Percentiles rank a stretch among this genome's conserved stretches.
Evolutionary conservation across 2,888 invertebrate genomes (phyloP).

Genomic region (Heliothis peltigera): DNA sequence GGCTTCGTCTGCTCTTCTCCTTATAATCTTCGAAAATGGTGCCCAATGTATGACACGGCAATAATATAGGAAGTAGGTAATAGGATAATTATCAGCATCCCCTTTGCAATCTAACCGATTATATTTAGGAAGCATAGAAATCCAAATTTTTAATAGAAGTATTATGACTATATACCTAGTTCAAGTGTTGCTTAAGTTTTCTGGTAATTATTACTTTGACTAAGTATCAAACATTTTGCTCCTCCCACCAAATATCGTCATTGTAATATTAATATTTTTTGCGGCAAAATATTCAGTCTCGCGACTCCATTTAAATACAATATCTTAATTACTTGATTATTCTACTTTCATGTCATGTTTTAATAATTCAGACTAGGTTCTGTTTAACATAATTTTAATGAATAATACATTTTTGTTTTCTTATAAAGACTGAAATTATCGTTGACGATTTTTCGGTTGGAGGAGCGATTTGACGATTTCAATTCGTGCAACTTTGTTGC

Average conservation of each 20-base stretch:
- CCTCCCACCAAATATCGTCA: no score
- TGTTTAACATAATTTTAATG: no score
- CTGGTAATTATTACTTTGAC: slow-evolving; percentile 25
- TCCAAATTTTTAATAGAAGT: slow-evolving; percentile 44
- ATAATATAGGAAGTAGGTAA: slow-evolving; percentile 72
- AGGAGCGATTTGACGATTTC: slow-evolving; percentile 33
- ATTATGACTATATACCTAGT: slow-evolving; percentile 42
- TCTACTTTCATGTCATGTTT: no score
- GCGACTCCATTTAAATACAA: no score
- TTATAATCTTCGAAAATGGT: slow-evolving; percentile 68
- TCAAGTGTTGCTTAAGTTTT: slow-evolving; percentile 32
- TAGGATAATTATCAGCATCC: slow-evolving; percentile 57
- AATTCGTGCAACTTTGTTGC: slow-evolving; percentile 29
- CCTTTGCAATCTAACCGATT: slow-evolving; percentile 52
- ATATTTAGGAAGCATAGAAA: slow-evolving; percentile 51
- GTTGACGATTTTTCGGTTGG: no score
- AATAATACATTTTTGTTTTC: no score
- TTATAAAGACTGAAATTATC: no score
- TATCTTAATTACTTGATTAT: no score
- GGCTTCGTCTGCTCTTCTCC: slow-evolving; percentile 47
- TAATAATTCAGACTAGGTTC: no score
- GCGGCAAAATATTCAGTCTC: no score
- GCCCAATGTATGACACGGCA: slow-evolving; percentile 76
- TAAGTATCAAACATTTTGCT: no score
- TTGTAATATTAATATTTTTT: no score